These are phyloP conservation scores for Pterois miles DNA, from an alignment of 2,797 vertebrate species.

Conservation along the genomic window DNA sequence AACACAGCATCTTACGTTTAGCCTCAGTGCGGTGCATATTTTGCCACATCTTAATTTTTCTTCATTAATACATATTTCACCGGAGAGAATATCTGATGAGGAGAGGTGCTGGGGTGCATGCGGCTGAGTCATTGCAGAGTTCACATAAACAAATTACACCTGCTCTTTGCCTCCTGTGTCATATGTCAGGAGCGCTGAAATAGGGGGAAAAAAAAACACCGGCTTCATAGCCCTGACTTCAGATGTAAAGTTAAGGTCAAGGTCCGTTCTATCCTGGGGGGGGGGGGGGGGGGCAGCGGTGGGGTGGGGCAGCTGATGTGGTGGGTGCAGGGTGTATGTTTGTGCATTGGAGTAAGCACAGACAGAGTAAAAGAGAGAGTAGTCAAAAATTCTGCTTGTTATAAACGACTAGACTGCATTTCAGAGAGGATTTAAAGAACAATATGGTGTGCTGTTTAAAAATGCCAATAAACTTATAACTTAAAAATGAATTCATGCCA, in stretches of 20 bases:
- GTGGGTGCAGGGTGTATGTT: constrained; percentile 13
- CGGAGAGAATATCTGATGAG: constrained; percentile 50
- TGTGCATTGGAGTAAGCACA: constrained; percentile 1
- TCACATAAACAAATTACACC: constrained; percentile 81
- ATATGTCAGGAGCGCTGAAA: constrained; percentile 70
- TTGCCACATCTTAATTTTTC: constrained; percentile 39
- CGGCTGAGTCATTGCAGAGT: constrained; percentile 70
- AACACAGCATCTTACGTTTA: constrained; percentile 14
- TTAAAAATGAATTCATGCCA: constrained; percentile 9
- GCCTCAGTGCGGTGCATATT: not conserved
- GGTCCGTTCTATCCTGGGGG: constrained; percentile 63
- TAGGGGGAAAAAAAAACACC: constrained; percentile 49
- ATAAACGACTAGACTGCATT: not conserved
- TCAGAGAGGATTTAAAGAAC: constrained; percentile 16
- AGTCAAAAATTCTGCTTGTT: not conserved
- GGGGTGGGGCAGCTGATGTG: constrained; percentile 36
- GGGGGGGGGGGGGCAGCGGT: constrained; percentile 23
- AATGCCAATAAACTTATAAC: constrained; percentile 14
- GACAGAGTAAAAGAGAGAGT: not conserved
- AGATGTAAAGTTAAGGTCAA: constrained; percentile 82
- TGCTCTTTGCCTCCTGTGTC: constrained; percentile 69
- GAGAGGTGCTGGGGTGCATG: constrained; percentile 40
- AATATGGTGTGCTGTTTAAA: constrained; percentile 2
- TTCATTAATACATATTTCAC: constrained; percentile 45
- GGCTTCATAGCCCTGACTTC: constrained; percentile 69